A percentile compares a stretch with the other conserved stretches of the same genome.
phyloP scores from a whole-genome alignment of 2,888 invertebrate genomes.

The Spisula solida region DNA sequence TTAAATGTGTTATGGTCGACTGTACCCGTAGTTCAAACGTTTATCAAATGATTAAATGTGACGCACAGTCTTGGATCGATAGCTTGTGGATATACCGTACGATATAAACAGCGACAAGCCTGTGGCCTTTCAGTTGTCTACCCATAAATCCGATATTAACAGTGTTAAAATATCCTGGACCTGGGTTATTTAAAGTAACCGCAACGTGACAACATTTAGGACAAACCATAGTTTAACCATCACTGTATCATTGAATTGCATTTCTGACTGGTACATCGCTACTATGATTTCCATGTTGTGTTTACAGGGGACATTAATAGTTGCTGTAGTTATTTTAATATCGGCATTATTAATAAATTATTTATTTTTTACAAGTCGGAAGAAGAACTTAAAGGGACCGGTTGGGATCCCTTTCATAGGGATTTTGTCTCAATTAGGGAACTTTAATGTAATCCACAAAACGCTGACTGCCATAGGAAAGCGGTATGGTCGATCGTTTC shows the following conservation, averaged over 20 bases:
- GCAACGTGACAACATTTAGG: no score
- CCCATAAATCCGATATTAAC: neutral
- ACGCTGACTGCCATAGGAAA: conserved; percentile 58
- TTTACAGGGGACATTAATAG: neutral
- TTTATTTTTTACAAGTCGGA: neutral
- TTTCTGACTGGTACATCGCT: no score
- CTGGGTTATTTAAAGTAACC: neutral
- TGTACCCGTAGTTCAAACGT: no score
- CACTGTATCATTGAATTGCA: no score
- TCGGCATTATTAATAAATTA: neutral
- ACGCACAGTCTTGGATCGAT: neutral
- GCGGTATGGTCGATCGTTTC: conserved; percentile 60
- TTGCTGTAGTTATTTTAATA: neutral
- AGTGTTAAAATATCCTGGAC: neutral
- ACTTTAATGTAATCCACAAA: conserved; percentile 59
- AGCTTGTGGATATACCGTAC: neutral
- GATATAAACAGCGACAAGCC: neutral
- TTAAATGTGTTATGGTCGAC: no score
- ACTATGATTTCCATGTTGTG: neutral
- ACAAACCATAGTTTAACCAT: no score
- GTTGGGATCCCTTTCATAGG: conserved; percentile 64
- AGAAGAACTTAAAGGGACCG: conserved; percentile 50
- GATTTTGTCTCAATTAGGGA: conserved; percentile 48
- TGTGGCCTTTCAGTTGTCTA: neutral
- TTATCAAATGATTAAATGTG: neutral